Evolutionary conservation across 2,888 invertebrate genomes (phyloP).

Genomic region (Drosophila recens): DNA sequence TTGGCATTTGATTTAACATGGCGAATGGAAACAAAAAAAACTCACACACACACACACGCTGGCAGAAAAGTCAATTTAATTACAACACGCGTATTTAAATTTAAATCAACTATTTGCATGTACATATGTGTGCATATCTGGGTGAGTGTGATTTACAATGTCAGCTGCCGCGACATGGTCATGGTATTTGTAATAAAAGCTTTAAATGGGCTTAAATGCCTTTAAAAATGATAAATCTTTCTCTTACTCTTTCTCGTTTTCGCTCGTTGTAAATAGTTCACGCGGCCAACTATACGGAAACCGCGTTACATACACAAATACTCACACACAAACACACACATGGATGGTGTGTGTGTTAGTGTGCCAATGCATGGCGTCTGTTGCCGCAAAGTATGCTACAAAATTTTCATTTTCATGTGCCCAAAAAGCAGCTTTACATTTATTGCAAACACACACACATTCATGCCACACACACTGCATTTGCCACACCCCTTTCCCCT

Average conservation of each 20-base stretch:
- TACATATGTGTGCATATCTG: conserved; percentile 25
- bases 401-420: conserved; percentile 78
- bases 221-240: conserved; percentile 46
- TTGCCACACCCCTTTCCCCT: conserved; percentile 36
- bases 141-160: conserved; percentile 52
- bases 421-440: conserved; percentile 66
- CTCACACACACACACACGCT: not conserved
- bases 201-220: conserved; percentile 51
- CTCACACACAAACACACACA: not conserved
- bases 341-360: conserved; percentile 55
- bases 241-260: conserved; percentile 6
- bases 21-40: conserved; percentile 15
- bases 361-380: conserved; percentile 63
- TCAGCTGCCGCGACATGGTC: conserved; percentile 25
- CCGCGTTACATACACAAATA: conserved; percentile 31
- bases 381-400: conserved; percentile 69
- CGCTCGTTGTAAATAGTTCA: conserved; percentile 66
- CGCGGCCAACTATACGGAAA: conserved; percentile 73
- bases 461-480: conserved; percentile 29
- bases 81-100: conserved; percentile 64
- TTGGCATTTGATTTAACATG: conserved; percentile 46
- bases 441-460: conserved; percentile 51
- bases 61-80: conserved; percentile 72
- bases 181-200: conserved; percentile 42
- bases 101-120: conserved; percentile 54